Conservation (phyloP, 1,140 invertebrate genomes). For the Aphelenchoides besseyi region DNA sequence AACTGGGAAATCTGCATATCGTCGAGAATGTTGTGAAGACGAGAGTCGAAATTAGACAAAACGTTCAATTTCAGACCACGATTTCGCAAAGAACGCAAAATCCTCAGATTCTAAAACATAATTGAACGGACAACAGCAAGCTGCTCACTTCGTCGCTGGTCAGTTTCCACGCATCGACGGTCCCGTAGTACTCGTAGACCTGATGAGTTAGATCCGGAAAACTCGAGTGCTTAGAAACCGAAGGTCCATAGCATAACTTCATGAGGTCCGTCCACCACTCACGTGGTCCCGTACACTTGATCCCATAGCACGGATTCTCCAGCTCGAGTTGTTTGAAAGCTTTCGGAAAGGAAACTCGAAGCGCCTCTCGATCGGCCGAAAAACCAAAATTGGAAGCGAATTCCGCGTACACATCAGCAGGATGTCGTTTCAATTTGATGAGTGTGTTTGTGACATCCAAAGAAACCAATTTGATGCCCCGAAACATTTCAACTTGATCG, state of each 20-base stretch:
- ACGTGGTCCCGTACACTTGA: not conserved
- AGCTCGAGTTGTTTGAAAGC: constrained; percentile 30
- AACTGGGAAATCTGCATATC: constrained; percentile 11
- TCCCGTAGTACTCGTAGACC: constrained; percentile 24
- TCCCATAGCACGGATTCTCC: constrained; percentile 28
- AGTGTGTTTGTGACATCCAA: constrained; percentile 30
- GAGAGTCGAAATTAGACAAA: constrained; percentile 31
- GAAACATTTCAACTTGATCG: not conserved
- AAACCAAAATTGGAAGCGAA: constrained; percentile 24
- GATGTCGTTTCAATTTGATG: constrained; percentile 15
- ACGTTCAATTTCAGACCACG: constrained; percentile 19
- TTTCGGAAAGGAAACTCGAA: constrained; percentile 13
- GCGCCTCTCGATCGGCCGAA: not conserved
- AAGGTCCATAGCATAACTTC: not conserved
- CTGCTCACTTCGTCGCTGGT: constrained; percentile 24
- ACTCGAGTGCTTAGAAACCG: not conserved
- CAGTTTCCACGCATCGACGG: constrained; percentile 26
- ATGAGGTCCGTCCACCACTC: constrained; percentile 26
- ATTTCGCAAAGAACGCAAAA: not conserved
- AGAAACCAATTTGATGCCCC: constrained; percentile 19
- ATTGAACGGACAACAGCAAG: constrained; percentile 10
- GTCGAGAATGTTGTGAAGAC: constrained; percentile 24
- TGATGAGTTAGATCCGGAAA: constrained; percentile 7
- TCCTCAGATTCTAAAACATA: constrained; percentile 16
- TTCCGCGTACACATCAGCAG: constrained; percentile 18